phyloP scores from a whole-genome alignment of 1,140 invertebrate species.

The Leguminivora glycinivorella region DNA sequence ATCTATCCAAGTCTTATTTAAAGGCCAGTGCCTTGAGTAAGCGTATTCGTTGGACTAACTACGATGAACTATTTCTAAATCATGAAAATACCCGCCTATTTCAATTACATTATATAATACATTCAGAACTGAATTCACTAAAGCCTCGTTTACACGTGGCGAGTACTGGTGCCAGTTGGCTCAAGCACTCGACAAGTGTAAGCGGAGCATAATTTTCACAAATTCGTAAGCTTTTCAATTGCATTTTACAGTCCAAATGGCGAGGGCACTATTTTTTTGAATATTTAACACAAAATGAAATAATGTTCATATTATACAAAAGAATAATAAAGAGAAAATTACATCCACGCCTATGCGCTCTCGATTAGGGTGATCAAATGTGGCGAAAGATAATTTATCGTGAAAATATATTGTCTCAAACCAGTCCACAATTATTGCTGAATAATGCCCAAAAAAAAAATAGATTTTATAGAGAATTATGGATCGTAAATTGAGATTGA shows the following conservation, averaged over 20 bases:
- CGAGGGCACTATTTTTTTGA: not conserved
- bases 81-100: slow-evolving; percentile 30
- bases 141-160: not conserved
- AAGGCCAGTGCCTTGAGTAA: slow-evolving; percentile 66
- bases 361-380: not conserved
- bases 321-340: not conserved
- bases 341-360: not conserved
- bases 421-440: not conserved
- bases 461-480: too few relatives aligned
- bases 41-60: slow-evolving; percentile 72
- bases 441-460: too few relatives aligned
- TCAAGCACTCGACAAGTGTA: not conserved
- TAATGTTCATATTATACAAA: too few relatives aligned
- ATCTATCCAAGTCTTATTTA: slow-evolving; percentile 68
- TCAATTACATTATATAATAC: slow-evolving; percentile 20
- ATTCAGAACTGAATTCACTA: slow-evolving; percentile 10
- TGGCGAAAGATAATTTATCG: not conserved
- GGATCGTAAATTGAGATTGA: too few relatives aligned
- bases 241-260: not conserved
- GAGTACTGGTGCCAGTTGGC: not conserved
- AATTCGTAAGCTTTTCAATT: not conserved
- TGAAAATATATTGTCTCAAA: slow-evolving; percentile 1
- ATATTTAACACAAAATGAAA: too few relatives aligned
- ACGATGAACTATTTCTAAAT: slow-evolving; percentile 49
- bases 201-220: not conserved